Percentiles rank a stretch among this genome's conserved stretches.
Conservation (phyloP, 1,140 invertebrate species). For the Leptinotarsa lineolata region DNA sequence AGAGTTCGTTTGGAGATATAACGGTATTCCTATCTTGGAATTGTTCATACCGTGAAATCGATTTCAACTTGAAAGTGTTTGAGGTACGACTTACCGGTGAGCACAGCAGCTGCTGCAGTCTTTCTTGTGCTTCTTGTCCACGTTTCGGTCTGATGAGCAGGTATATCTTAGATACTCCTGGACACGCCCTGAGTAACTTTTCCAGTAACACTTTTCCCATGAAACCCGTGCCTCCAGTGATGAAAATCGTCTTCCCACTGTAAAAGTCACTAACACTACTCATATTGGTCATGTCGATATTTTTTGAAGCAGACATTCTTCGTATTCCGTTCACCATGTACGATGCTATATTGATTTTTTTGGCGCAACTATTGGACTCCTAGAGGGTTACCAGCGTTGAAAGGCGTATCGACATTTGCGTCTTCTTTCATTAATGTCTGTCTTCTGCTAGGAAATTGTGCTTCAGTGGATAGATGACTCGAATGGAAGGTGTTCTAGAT, state of each 20-base stretch:
- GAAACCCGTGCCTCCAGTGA: slow-evolving; percentile 54
- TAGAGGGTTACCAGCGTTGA: background rate
- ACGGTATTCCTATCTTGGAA: too few species aligned
- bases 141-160: slow-evolving; percentile 70
- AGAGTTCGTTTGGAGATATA: too few species aligned
- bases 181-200: slow-evolving; percentile 73
- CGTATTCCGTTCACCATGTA: slow-evolving; percentile 35
- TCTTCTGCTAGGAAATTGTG: background rate
- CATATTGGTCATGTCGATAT: slow-evolving; percentile 1
- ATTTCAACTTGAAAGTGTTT: too few species aligned
- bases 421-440: background rate
- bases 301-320: slow-evolving; percentile 19
- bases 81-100: slow-evolving; percentile 58
- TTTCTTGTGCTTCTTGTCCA: slow-evolving; percentile 59
- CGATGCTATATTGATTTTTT: slow-evolving; percentile 4
- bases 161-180: slow-evolving; percentile 67
- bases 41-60: too few species aligned
- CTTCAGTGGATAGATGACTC: background rate
- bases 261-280: slow-evolving; percentile 49
- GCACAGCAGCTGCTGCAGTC: slow-evolving; percentile 61
- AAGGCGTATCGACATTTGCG: background rate
- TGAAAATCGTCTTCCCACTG: slow-evolving; percentile 51
- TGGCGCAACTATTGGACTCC: background rate
- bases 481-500: background rate
- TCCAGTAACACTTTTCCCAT: slow-evolving; percentile 72